Base-by-base conservation (phyloP, 2,113 vertebrate species). In the Cygnus atratus region DNA sequence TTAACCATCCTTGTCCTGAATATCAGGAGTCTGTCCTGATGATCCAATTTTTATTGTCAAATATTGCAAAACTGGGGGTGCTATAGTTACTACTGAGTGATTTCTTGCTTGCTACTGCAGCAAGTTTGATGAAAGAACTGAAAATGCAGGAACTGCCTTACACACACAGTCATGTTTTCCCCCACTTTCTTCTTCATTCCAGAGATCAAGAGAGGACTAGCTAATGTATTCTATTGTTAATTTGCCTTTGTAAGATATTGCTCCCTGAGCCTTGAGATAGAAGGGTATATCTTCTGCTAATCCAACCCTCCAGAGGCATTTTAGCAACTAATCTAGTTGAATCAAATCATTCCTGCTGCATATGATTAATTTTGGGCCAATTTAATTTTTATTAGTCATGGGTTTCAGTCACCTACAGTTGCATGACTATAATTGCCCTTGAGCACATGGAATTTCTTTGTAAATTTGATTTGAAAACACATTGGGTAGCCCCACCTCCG, bases 301-400 rank as follows among this genome's bases (percentile, higher is more conserved):
- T 94, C 93, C 91, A 96, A 83, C 21, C 63, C 95, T 96, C 97
- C 77, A 29, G 95, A 97, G 97, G 91, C 91, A 94, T 93, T 96
- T 96, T 96, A 96, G 93, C 83, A 92, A 91, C 84, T 97, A 89
- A 96, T 97, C 97, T 95, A 93, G 65, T 87, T 92, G 95, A 96
- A 97, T 97, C 94, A 93, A 97, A 97, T 96, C 11, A 93, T 95
- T 95, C 74, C 71, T 89, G 52, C 74, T 96, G 94, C 95, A 92
- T 96, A 96, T 89, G 92, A 96, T 96, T 97, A 97, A 97, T 97
- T 97, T 96, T 81, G 92, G 95, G 35, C 91, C 95, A 94, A 93
- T 97, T 96, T 96, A 96, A 95, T 96, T 97, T 97, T 96, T 96
- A 91, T 97, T 96, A 97, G 97, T 96, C 94, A 96, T 89, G 93